These are phyloP conservation scores for Maylandia zebra DNA, from an alignment of 2,113 vertebrate genomes.

Conservation along the genomic window DNA sequence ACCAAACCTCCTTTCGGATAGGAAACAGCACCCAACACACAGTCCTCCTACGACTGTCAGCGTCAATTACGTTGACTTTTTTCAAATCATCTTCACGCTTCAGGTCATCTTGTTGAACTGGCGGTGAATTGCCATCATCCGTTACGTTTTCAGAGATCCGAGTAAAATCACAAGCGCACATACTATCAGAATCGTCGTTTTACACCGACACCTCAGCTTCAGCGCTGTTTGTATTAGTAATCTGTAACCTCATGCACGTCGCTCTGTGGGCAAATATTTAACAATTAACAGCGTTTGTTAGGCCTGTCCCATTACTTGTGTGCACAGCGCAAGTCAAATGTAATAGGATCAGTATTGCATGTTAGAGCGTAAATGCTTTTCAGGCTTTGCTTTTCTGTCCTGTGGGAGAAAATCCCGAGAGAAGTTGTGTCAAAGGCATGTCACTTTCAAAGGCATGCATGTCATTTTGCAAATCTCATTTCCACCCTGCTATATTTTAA, in stretches of 20 bases:
- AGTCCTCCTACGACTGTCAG: slow-evolving; percentile 45
- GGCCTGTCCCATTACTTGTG: background rate
- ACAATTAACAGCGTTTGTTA: background rate
- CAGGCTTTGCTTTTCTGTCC: background rate
- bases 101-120: slow-evolving; percentile 13
- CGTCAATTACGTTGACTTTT: slow-evolving; percentile 42
- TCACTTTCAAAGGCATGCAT: background rate
- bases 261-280: background rate
- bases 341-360: slow-evolving; percentile 7
- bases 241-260: background rate
- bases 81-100: slow-evolving; percentile 42
- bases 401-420: background rate
- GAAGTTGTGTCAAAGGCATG: background rate
- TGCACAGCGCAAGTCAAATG: background rate
- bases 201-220: background rate
- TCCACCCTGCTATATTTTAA: background rate
- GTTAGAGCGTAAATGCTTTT: background rate
- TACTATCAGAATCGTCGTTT: background rate
- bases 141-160: background rate
- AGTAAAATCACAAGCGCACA: background rate
- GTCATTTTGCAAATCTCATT: background rate
- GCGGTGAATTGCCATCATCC: slow-evolving; percentile 29
- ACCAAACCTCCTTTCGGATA: slow-evolving; percentile 38
- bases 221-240: background rate
- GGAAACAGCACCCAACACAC: slow-evolving; percentile 26